Evolutionary conservation across 1,140 invertebrate species (phyloP).

Genomic region (Drosophila carrolli): DNA sequence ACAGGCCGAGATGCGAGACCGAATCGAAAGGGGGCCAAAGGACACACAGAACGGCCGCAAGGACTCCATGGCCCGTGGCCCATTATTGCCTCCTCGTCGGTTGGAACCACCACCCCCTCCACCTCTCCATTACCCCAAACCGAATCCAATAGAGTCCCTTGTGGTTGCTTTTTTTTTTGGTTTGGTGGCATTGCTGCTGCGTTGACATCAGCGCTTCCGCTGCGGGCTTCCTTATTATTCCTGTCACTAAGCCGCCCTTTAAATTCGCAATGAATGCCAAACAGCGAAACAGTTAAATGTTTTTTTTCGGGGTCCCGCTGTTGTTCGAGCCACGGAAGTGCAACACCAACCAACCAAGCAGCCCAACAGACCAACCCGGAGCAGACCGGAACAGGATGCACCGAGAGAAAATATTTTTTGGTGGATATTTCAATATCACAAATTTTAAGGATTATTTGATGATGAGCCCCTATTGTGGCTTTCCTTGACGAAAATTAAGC

Average conservation of each 20-base stretch:
- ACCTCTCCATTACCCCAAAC: background rate
- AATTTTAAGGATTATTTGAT: no score
- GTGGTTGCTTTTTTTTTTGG: slow-evolving; percentile 55
- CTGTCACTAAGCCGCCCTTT: slow-evolving; percentile 82
- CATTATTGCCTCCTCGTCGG: slow-evolving; percentile 52
- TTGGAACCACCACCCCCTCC: slow-evolving; percentile 9
- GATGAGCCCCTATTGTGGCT: no score
- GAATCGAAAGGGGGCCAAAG: slow-evolving; percentile 65
- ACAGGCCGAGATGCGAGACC: slow-evolving; percentile 59
- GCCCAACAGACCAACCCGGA: slow-evolving; percentile 29
- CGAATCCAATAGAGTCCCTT: slow-evolving; percentile 61
- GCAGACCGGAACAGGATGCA: slow-evolving; percentile 44
- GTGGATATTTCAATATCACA: no score
- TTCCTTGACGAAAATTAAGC: no score
- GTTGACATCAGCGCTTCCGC: slow-evolving; percentile 79
- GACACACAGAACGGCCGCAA: slow-evolving; percentile 47
- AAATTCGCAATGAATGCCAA: slow-evolving; percentile 83
- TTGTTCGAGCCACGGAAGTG: slow-evolving; percentile 67
- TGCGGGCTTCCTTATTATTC: slow-evolving; percentile 81
- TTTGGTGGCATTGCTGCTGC: slow-evolving; percentile 30
- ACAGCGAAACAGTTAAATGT: slow-evolving; percentile 78
- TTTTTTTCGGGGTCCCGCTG: slow-evolving; percentile 45
- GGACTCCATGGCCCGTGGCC: slow-evolving; percentile 70
- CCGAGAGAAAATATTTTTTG: background rate
- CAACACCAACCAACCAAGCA: slow-evolving; percentile 64